phyloP scores from a whole-genome alignment of 2,113 vertebrate genomes.

The Myxocyprinus asiaticus region DNA sequence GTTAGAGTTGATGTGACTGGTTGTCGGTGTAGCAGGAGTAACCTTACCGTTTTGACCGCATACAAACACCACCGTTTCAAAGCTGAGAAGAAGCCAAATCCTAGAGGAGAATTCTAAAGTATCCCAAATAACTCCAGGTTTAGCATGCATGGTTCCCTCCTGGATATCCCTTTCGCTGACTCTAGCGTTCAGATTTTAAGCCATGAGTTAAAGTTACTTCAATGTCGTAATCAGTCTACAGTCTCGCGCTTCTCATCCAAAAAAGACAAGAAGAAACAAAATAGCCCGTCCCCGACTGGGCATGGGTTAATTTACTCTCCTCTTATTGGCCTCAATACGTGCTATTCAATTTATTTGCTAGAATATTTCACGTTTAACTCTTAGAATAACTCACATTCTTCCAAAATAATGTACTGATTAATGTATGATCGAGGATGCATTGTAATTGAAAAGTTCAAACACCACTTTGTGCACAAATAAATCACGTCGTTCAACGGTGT shows the following conservation, averaged over 20 bases:
- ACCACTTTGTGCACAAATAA: too few species aligned
- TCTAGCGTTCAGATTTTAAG: slow-evolving; percentile 8
- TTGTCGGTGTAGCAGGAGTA: neutral
- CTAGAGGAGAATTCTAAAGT: slow-evolving; percentile 51
- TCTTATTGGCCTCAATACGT: slow-evolving; percentile 56
- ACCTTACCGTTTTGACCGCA: slow-evolving; percentile 72
- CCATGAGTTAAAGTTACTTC: slow-evolving; percentile 15
- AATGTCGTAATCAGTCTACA: neutral
- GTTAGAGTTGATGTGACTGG: too few species aligned
- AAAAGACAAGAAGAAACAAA: slow-evolving; percentile 14
- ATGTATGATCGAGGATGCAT: too few species aligned
- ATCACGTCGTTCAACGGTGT: too few species aligned
- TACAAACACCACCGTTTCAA: slow-evolving; percentile 53
- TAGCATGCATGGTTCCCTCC: slow-evolving; percentile 65
- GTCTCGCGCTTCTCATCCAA: slow-evolving; percentile 45
- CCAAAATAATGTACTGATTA: too few species aligned
- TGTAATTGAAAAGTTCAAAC: too few species aligned
- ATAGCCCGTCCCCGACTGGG: slow-evolving; percentile 61
- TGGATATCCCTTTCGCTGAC: slow-evolving; percentile 13
- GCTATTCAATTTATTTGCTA: slow-evolving; percentile 56
- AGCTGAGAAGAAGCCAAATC: slow-evolving; percentile 58
- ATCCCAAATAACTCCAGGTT: slow-evolving; percentile 52
- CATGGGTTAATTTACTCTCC: slow-evolving; percentile 19
- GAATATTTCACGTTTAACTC: slow-evolving; percentile 57
- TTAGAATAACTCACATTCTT: too few species aligned